phyloP scores from a whole-genome alignment of 2,888 invertebrate genomes.

The Andrena praecox region DNA sequence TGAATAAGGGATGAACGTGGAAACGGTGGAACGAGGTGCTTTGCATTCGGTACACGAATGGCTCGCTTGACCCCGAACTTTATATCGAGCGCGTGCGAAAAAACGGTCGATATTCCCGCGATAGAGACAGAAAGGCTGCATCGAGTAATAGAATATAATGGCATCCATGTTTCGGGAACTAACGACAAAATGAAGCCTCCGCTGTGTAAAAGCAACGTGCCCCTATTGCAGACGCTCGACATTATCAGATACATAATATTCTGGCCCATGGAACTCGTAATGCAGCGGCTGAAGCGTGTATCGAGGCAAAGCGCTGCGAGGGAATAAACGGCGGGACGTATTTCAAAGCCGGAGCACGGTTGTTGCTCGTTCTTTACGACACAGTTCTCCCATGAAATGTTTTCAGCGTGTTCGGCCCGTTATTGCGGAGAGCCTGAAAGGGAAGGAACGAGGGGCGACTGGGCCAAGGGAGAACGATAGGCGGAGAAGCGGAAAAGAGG shows the following conservation, averaged over 20 bases:
- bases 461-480: neutral
- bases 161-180: neutral
- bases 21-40: conserved; percentile 17
- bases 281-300: neutral
- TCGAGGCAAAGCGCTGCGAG: neutral
- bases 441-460: neutral
- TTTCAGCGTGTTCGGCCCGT: neutral
- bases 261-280: too few species aligned
- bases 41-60: conserved; percentile 30
- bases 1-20: conserved; percentile 33
- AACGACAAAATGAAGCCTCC: neutral
- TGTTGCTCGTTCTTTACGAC: neutral
- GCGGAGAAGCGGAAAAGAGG: neutral
- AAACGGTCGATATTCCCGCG: conserved; percentile 28
- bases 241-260: too few species aligned
- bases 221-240: too few species aligned
- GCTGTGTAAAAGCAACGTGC: too few species aligned
- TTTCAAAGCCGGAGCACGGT: neutral
- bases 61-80: conserved; percentile 49
- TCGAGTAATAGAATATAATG: conserved; percentile 39
- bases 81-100: conserved; percentile 13
- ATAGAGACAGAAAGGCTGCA: conserved; percentile 24
- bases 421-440: neutral
- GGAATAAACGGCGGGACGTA: conserved; percentile 4
- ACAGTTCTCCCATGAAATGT: conserved; percentile 1